A percentile compares a stretch with the other conserved stretches of the same genome.
phyloP scores from a whole-genome alignment of 2,888 invertebrate genomes.

The Parnassius smintheus region DNA sequence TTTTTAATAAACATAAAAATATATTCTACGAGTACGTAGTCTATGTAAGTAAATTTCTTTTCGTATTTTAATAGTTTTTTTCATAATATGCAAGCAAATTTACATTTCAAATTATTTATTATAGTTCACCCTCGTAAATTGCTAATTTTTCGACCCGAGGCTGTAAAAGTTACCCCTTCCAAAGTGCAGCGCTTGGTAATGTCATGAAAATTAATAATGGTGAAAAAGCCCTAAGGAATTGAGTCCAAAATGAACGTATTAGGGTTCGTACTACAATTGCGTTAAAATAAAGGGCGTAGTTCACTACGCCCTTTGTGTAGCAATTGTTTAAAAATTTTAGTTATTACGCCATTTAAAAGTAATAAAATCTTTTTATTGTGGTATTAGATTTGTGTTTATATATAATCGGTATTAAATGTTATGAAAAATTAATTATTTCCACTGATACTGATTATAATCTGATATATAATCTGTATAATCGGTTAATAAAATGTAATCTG shows the following conservation, averaged over 20 bases:
- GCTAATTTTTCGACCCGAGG: constrained; percentile 25
- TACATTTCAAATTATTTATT: constrained; percentile 24
- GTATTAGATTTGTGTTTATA: no score
- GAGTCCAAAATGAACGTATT: constrained; percentile 39
- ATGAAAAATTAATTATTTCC: no score
- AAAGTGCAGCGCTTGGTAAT: constrained; percentile 23
- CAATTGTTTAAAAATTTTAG: constrained; percentile 18
- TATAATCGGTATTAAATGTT: no score
- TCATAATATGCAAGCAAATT: constrained; percentile 6
- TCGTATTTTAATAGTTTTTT: neutral
- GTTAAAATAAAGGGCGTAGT: constrained; percentile 23
- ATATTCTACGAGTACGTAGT: no score
- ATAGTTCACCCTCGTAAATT: constrained; percentile 24
- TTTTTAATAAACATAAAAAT: no score
- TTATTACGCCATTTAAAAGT: constrained; percentile 14
- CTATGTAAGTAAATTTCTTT: no score
- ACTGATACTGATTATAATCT: no score
- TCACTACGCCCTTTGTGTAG: constrained; percentile 11
- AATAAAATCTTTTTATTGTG: constrained; percentile 1
- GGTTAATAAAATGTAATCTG: no score
- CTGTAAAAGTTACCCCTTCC: constrained; percentile 26
- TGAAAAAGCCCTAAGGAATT: constrained; percentile 31
- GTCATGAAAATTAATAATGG: constrained; percentile 35
- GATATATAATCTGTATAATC: no score
- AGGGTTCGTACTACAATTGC: constrained; percentile 19